phyloP scores from a whole-genome alignment of 2,888 invertebrate genomes.

The Aporophyla nigra region DNA sequence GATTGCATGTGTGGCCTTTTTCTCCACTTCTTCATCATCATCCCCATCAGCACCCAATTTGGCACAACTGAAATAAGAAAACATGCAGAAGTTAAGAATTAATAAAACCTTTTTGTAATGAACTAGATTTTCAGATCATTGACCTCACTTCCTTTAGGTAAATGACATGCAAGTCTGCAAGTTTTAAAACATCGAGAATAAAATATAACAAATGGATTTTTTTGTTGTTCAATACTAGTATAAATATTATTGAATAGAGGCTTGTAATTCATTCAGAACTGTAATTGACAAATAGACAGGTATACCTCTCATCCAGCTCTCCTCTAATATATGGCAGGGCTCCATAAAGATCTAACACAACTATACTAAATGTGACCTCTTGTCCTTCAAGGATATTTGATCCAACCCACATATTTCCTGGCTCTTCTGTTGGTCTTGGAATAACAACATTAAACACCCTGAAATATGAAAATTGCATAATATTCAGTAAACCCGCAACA shows the following conservation, averaged over 20 bases:
- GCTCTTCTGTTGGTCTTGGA: slow-evolving; percentile 89
- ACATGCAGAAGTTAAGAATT: slow-evolving; percentile 8
- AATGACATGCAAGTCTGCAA: background rate
- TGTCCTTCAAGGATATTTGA: slow-evolving; percentile 90
- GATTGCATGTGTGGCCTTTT: slow-evolving; percentile 71
- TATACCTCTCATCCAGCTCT: slow-evolving; percentile 89
- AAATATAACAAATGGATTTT: background rate
- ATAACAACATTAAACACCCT: slow-evolving; percentile 93
- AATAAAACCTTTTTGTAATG: background rate
- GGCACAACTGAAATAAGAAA: slow-evolving; percentile 75
- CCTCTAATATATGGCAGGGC: slow-evolving; percentile 92
- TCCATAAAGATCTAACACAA: slow-evolving; percentile 90
- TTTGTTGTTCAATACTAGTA: background rate
- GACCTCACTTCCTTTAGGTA: background rate
- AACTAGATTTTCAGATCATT: slow-evolving; percentile 5
- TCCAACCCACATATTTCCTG: slow-evolving; percentile 91
- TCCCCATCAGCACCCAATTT: slow-evolving; percentile 78
- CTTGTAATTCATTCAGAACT: background rate
- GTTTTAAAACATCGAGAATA: background rate
- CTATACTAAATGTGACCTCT: slow-evolving; percentile 91
- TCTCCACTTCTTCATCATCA: slow-evolving; percentile 77
- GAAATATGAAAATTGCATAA: slow-evolving; percentile 62
- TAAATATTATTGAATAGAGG: background rate
- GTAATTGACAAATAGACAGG: too few species aligned
- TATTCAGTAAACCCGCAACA: slow-evolving; percentile 9